Base-by-base conservation (phyloP, 2,888 invertebrate species). In the Xanthorhoe spadicearia region DNA sequence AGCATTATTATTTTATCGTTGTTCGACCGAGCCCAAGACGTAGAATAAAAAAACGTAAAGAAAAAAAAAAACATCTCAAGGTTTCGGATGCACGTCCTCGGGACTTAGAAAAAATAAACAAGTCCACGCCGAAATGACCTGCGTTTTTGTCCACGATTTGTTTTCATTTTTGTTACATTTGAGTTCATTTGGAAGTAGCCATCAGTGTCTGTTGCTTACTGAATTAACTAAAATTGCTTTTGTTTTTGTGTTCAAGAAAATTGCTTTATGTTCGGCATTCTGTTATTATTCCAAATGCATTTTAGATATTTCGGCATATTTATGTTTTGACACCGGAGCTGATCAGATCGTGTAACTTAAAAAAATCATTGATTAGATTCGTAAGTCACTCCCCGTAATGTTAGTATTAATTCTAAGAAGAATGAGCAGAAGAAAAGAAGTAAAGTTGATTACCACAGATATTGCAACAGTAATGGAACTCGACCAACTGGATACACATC, bases 151-250 rank as follows among this genome's bases (percentile, higher is more conserved):
- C 81, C 87, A 87, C 81, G 89, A 87, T 91, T 92, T 92, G 90
- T 92, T 92, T 90, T 91, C 86, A 87, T 92, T 92, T 93, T 92
- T 92, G 90, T 92, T 88, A 87, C 88, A 85, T 90, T 92, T 89
- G 91, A 90, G 91, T 92, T 93, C 92, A 93, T 92, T 93, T 93
- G 84, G 90, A 90, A 92, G 93, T 90, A 90, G 91, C 92, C 87
- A 88, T 59, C 19, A 59, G 43, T 85, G 90, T 88, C 89, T 85
- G 86, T 84, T 90, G 89, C 89, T 91, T 89, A 92, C 92, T 87
- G 89, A 90, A 92, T 93, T 91, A 91, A 89, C 90, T 91, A 86
- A 89, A 91, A 92, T 90, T 91, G 87, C 86, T 83, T 85, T 86
- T 75, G 76, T 76, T 89, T 90, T 87, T 88, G 62, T 87, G 77